phyloP scores from a whole-genome alignment of 2,888 invertebrate species.

The Tenthredo notha region DNA sequence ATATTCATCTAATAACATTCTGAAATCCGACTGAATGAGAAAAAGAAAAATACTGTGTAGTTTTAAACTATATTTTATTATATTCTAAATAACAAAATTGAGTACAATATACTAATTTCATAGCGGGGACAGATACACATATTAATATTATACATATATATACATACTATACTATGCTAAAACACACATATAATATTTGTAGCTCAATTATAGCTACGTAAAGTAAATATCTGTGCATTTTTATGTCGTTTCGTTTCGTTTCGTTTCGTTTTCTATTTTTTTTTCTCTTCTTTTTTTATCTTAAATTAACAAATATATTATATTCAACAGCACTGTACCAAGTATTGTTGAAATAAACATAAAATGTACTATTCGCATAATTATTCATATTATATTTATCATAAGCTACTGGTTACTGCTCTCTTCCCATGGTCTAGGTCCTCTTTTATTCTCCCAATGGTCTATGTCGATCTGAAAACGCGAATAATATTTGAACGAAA shows the following conservation, averaged over 20 bases:
- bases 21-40: constrained; percentile 8
- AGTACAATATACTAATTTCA: constrained; percentile 5
- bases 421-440: constrained; percentile 93
- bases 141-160: background rate
- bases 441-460: constrained; percentile 92
- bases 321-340: constrained; percentile 19
- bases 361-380: constrained; percentile 44
- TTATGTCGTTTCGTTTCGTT: background rate
- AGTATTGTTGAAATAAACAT: constrained; percentile 29
- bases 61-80: constrained; percentile 36
- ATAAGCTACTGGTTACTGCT: background rate
- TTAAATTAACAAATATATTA: constrained; percentile 37
- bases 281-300: background rate
- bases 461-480: constrained; percentile 84
- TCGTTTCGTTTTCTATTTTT: too few relatives aligned
- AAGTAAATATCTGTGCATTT: constrained; percentile 27
- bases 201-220: constrained; percentile 24
- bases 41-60: background rate
- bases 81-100: constrained; percentile 16
- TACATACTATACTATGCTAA: too few relatives aligned
- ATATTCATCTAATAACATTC: background rate
- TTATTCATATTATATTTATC: background rate
- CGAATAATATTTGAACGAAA: background rate
- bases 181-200: constrained; percentile 42
- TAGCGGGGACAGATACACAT: background rate